Base-by-base conservation (phyloP, 1,140 invertebrate species). In the honey bee (Apis mellifera) region DNA sequence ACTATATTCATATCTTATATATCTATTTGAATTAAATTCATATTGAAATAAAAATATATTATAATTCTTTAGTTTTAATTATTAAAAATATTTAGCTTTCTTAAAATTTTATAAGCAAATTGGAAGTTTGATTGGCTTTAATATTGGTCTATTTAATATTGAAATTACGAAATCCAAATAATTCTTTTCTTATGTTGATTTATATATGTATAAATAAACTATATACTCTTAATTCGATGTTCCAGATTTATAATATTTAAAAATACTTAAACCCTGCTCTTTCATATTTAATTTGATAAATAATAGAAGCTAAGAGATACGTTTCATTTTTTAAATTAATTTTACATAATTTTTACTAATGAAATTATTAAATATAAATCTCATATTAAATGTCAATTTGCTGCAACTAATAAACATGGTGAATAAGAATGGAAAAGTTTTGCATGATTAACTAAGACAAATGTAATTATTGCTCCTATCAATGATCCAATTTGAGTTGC, bases 401-500 rank as follows among this genome's bases (percentile, higher is more conserved):
- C 59, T 3, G 12, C 52, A 52, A 89, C 26, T 19, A 62, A 17
- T 48, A 83, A 76, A 32, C 93, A 94, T 2, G 92, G 90, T 9
- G 89, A 90, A 82, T 92, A 94, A 48, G 89, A 88, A 59, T 93
- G 83, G 75, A 98, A 98, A 5, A 96, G 87, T 19, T 94, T 84
- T 1, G 95, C 95, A 86, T 96, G 95, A 94, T 97, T 98, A 76
- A 98, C 95, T 62, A 98, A 90, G 75, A 96, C 83, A 93, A 97
- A 98, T 71, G 96, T 96, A 1, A 95, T 88, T 13, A 97, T 88
- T n/a, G 97, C 96, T 52, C 98, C 98, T 42, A 96, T 81, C 0
- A 96, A 94, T 4, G 98, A 98, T 54, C 98, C 98, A 60, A 96
- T 89, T 94, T 98, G 98, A 2, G 97, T 97, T 9, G 96, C 94